Base-by-base conservation (phyloP, 2,888 invertebrate genomes). In the Synergus laeviventris region DNA sequence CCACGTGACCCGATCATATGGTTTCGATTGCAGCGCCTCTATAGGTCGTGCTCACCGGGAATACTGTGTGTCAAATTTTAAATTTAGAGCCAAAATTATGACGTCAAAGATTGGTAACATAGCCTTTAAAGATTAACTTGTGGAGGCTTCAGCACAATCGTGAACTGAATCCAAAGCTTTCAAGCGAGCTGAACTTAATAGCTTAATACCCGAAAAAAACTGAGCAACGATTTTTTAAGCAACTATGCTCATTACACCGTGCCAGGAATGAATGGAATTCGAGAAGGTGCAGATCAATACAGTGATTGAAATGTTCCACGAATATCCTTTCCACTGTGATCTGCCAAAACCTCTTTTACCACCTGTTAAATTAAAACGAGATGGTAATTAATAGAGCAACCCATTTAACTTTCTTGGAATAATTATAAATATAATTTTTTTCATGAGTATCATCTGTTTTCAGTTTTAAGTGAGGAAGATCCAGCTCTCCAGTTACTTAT, bases 281-380 rank as follows among this genome's bases (percentile, higher is more conserved):
- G 74, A 21, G 64, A 74, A 11, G 18, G 73, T 5, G 18, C 78
- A 31, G 11, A 39, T 5, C 7, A 66, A 76, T 73, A 74, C 14
- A 42, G 75, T 76, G 8, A 74, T 49, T 9, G 83, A 82, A 70
- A 81, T 86, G 7, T 84, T 84, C 80, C 79, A 86, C 79, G 82
- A 83, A 38, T 90, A 86, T 84, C 90, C 90, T 8, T 90, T 87
- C 62, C 77, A 80, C 64, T 86, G 87, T 78, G 89, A 89, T 80
- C 81, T 88, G 75, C 90, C 90, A 66, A 89, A 86, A 75, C 91
- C 91, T 18, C 77, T 91, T 31, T 78, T 91, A 42, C 91, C 91
- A 24, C 90, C 89, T 16, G 86, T 81, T 70, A 88, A 81, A 77
- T 76, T 87, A 60, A 83, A 86, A 21, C 81, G 85, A 78, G 83